Evolutionary conservation across 1,140 invertebrate genomes (phyloP), one percentile per base, ranked within the genome.

Genomic region (Aleiodes sp.): DNA sequence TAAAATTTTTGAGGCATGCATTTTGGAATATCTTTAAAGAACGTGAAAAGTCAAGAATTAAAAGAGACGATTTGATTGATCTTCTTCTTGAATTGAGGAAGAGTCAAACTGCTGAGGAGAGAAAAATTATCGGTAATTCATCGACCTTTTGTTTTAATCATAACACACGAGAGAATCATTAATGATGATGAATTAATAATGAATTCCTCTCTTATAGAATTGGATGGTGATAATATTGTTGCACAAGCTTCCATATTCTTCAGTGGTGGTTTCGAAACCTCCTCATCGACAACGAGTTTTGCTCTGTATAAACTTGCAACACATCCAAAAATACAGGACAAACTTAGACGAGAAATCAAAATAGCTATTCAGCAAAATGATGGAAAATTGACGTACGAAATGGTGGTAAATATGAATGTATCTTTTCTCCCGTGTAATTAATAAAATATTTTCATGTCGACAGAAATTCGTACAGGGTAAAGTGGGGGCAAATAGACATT

Each of bases 221-320:
- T 90, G 73, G 86, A 85, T 1, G 89, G 90, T 35, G 87, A 90
- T n/a, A 89, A 92, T 73, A 87, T 95, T 7, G 82, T 91, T 1
- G 88, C 89, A 0, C 90, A 93, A 73, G 88, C 88, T 0, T 81
- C 90, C 0, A 35, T 91, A 6, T 93, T 94, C 73, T 91, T 92
- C 70, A 80, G 87, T 1, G 92, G 88, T 62, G 91, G 91, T 1
- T 92, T 89, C 71, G 91, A 92, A 76, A 91, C 90, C 0, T 93
- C 93, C 72, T 91, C 92, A 69, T 79, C 87, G 1, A 91, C 87
- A 1, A 73, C 92, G 28, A 80, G 86, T 7, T 89, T 89, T 72
- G 78, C 87, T 2, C 73, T 88, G 6, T 87, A 87, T 29, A 87
- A 88, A 70, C 74, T 93, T 41, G 89, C 91, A 10, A 76, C 82